phyloP scores from a whole-genome alignment of 2,113 vertebrate species.

The Ginglymostoma cirratum region DNA sequence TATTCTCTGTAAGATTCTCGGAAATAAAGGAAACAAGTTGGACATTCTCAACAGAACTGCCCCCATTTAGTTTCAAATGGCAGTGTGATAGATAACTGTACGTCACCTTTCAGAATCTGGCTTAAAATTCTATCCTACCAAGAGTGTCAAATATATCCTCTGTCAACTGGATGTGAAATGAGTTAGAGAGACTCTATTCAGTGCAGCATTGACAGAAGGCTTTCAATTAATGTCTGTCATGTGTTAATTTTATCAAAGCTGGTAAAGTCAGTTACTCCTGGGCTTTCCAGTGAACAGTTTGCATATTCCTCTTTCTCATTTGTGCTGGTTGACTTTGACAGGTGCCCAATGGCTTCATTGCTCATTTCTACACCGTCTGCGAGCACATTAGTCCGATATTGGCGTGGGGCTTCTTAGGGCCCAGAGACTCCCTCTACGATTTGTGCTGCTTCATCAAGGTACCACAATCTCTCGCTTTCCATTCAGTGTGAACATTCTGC shows the following conservation, averaged over 20 bases:
- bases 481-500: neutral
- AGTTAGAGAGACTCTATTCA: neutral
- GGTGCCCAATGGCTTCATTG: conserved; percentile 87
- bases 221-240: neutral
- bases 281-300: neutral
- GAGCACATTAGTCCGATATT: conserved; percentile 89
- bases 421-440: conserved; percentile 81
- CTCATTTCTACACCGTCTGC: conserved; percentile 87
- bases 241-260: neutral
- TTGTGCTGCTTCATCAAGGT: conserved; percentile 96
- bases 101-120: neutral
- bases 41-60: neutral
- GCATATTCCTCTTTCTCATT: neutral
- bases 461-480: conserved; percentile 38
- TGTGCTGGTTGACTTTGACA: conserved; percentile 44
- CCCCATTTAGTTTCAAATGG: neutral
- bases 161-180: neutral
- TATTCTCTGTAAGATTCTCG: neutral
- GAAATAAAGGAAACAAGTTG: neutral
- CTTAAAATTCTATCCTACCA: neutral
- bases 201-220: neutral
- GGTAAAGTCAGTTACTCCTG: neutral
- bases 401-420: conserved; percentile 92
- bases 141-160: neutral
- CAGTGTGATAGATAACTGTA: neutral